A percentile compares a stretch with the other conserved stretches of the same genome.
Conservation (phyloP, 2,797 vertebrate genomes). For the Scarus forsteni region DNA sequence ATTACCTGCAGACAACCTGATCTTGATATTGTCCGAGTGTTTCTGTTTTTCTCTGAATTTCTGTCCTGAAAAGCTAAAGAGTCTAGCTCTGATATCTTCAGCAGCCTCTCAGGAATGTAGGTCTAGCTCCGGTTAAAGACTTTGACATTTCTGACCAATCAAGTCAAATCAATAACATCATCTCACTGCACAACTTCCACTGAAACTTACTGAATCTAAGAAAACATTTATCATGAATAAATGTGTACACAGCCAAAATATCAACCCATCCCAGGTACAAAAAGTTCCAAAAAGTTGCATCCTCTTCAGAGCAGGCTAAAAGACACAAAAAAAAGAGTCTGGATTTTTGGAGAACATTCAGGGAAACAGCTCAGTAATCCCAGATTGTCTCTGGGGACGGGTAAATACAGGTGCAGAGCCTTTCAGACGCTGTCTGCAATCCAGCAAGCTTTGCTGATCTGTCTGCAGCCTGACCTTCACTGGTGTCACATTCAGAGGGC, state of each 20-base stretch:
- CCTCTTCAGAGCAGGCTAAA: not conserved
- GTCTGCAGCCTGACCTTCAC: conserved; percentile 87
- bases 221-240: not conserved
- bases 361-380: conserved; percentile 39
- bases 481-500: conserved; percentile 78
- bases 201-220: conserved; percentile 14
- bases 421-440: conserved; percentile 61
- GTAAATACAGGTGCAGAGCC: conserved; percentile 67
- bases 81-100: conserved; percentile 5
- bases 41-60: conserved; percentile 23
- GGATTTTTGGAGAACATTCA: conserved; percentile 20
- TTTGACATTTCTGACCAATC: conserved; percentile 15
- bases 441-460: conserved; percentile 70
- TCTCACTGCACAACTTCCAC: conserved; percentile 11
- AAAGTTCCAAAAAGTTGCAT: too few species aligned
- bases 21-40: conserved; percentile 47
- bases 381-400: conserved; percentile 44
- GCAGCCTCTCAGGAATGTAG: conserved; percentile 14
- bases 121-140: not conserved
- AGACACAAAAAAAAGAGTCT: not conserved
- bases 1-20: conserved; percentile 56
- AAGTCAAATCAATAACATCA: conserved; percentile 14
- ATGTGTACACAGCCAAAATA: not conserved
- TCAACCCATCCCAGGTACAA: not conserved
- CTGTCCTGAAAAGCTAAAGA: conserved; percentile 3